phyloP scores from a whole-genome alignment of 2,113 vertebrate species.

The Panurus biarmicus region DNA sequence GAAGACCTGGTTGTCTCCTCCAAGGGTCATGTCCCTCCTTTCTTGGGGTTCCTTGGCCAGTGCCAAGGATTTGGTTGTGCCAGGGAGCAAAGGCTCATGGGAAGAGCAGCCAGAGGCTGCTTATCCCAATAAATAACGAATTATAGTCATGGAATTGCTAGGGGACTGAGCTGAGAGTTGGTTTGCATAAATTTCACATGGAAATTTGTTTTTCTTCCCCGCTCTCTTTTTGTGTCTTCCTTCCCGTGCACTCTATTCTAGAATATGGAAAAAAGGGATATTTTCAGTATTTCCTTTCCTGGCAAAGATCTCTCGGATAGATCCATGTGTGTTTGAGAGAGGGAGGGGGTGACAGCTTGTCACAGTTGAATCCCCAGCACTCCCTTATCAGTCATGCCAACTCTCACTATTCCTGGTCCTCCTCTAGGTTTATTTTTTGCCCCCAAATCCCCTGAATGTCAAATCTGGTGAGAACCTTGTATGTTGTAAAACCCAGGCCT shows the following conservation, averaged over 20 bases:
- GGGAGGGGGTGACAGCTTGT: background rate
- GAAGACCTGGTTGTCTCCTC: background rate
- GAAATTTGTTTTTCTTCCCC: background rate
- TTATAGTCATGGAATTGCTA: background rate
- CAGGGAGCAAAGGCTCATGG: background rate
- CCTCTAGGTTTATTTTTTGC: background rate
- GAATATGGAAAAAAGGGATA: background rate
- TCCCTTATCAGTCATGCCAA: background rate
- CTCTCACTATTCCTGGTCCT: background rate
- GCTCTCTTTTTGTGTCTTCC: background rate
- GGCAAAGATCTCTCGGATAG: background rate
- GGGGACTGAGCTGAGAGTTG: background rate
- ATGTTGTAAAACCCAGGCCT: background rate
- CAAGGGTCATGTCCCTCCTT: background rate
- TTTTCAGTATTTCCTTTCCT: background rate
- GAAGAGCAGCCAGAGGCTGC: background rate
- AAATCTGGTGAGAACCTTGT: background rate
- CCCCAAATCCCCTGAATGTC: background rate
- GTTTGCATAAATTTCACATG: background rate
- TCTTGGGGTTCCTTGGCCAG: fast-evolving
- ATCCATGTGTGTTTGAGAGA: background rate
- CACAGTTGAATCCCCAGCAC: background rate
- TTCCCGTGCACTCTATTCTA: background rate
- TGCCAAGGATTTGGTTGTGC: background rate
- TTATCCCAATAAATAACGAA: background rate